A percentile compares a stretch with the other conserved stretches of the same genome.
Evolutionary conservation across 2,113 vertebrate genomes (phyloP).

Genomic region (Synchiropus splendidus): DNA sequence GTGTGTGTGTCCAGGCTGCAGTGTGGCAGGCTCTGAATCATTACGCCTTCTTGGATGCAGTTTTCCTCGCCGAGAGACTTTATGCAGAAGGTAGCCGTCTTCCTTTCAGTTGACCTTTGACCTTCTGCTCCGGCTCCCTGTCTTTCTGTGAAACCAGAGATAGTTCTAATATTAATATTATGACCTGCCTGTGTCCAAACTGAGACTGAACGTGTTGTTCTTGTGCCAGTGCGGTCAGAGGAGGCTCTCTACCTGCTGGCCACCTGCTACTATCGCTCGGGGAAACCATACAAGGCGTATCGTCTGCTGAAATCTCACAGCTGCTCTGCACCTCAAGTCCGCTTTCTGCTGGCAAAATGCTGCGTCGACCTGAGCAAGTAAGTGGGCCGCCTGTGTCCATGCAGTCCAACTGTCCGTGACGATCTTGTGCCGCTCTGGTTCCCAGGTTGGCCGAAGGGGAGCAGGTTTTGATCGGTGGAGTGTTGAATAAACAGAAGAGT

Average conservation of each 20-base stretch:
- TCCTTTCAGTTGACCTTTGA: neutral
- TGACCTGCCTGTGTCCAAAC: too few relatives aligned
- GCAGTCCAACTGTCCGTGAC: neutral
- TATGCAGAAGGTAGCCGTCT: conserved; percentile 52
- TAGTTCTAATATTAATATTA: too few relatives aligned
- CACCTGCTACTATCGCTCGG: conserved; percentile 96
- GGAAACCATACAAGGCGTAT: conserved; percentile 95
- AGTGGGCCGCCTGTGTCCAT: conserved; percentile 35
- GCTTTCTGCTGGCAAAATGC: conserved; percentile 94
- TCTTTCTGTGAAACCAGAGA: too few relatives aligned
- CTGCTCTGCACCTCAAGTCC: conserved; percentile 89
- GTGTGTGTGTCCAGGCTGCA: conserved; percentile 40
- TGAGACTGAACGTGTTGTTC: neutral
- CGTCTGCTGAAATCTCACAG: conserved; percentile 92
- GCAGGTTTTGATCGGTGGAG: conserved; percentile 93
- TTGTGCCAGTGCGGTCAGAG: conserved; percentile 67
- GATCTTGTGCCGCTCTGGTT: conserved; percentile 1
- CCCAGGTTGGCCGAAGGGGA: conserved; percentile 92
- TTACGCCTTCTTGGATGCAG: conserved; percentile 59
- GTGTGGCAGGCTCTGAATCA: conserved; percentile 64
- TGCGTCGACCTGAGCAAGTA: conserved; percentile 97
- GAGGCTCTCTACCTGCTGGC: conserved; percentile 91
- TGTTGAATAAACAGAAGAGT: conserved; percentile 96
- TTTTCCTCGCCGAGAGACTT: conserved; percentile 58
- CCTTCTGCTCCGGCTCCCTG: conserved; percentile 12